Base-by-base conservation (phyloP, 2,113 vertebrate genomes). In the Pituophis catenifer region DNA sequence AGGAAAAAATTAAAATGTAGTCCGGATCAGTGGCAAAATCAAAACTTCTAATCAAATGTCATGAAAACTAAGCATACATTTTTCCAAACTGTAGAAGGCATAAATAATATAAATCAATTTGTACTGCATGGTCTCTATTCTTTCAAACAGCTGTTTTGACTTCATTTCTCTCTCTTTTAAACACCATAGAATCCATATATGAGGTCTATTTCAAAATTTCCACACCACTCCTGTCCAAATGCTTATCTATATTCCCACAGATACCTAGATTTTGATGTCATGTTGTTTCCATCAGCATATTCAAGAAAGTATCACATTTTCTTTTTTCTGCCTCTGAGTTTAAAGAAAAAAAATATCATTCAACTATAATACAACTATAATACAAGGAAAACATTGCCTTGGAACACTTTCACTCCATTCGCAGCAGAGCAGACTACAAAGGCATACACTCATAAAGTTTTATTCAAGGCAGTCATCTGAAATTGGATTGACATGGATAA, bases 261-360 rank as follows among this genome's bases (percentile, higher is more conserved):
- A 85, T 86, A 19, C 23, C 17, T 53, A 62, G 21, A 44, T 65
- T 62, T 33, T 90, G 55, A 9, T 52, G 21, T 62, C 90, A 8
- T 86, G 57, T 62, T 62, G 70, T 50, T 90, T 44, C 89, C 54
- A 52, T 90, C 38, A 57, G 62, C 57, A 29, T 7, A 44, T 55
- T 58, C 15, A 48, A 90, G 86, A 87, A 90, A 86, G 50, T 4
- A 65, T 8, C 57, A 12, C 81, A 54, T 89, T 23, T 48, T 21
- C 48, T 57, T 57, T 57, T 24, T 19, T 8, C 15, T 59, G 3
- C 3, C 12, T 53, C 38, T 26, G 55, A 59, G 33, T 89, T 93
- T 87, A 93, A 93, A 93, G 89, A 3, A 9, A 55, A 90, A 55
- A 90, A 62, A 81, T 93, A 55, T 70, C 89, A 90, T 90, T 93